Evolutionary conservation across 2,113 vertebrate genomes (phyloP).

Genomic region (Andinoacara biseriatus): DNA sequence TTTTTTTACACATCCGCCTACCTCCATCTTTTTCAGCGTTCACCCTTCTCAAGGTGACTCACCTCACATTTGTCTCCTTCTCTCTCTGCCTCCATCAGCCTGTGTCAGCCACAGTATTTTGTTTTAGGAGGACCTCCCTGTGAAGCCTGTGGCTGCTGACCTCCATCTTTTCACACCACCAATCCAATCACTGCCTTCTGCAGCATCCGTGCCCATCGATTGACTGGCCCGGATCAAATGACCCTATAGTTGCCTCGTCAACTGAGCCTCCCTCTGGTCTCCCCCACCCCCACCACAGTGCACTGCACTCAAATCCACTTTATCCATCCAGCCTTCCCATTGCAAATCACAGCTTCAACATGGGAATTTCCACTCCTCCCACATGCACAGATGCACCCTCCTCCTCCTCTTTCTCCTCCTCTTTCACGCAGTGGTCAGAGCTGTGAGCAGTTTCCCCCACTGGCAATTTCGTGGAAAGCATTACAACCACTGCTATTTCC

Average conservation of each 20-base stretch:
- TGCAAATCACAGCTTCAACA: constrained; percentile 37
- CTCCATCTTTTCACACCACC: constrained; percentile 14
- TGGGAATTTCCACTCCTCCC: constrained; percentile 63
- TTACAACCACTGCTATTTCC: constrained; percentile 45
- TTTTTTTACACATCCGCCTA: constrained; percentile 18
- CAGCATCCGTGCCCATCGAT: constrained; percentile 17
- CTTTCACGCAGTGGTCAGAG: constrained; percentile 50
- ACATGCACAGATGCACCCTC: constrained; percentile 13
- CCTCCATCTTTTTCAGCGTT: constrained; percentile 28
- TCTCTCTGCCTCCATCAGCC: background rate
- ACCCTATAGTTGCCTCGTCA: constrained; percentile 32
- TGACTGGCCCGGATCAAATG: constrained; percentile 45
- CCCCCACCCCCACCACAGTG: background rate
- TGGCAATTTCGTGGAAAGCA: constrained; percentile 28
- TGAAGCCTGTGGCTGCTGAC: constrained; percentile 26
- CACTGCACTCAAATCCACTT: constrained; percentile 12
- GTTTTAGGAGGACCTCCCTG: background rate
- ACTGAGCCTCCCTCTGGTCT: constrained; percentile 16
- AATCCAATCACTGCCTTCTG: background rate
- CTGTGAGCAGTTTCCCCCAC: constrained; percentile 46
- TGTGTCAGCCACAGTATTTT: background rate
- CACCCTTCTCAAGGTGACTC: constrained; percentile 71
- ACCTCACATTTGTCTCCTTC: constrained; percentile 12
- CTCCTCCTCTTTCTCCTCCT: constrained; percentile 6
- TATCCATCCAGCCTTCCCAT: background rate